These are phyloP conservation scores for Dione vanillae DNA, from an alignment of 2,888 invertebrate species.

Conservation along the genomic window DNA sequence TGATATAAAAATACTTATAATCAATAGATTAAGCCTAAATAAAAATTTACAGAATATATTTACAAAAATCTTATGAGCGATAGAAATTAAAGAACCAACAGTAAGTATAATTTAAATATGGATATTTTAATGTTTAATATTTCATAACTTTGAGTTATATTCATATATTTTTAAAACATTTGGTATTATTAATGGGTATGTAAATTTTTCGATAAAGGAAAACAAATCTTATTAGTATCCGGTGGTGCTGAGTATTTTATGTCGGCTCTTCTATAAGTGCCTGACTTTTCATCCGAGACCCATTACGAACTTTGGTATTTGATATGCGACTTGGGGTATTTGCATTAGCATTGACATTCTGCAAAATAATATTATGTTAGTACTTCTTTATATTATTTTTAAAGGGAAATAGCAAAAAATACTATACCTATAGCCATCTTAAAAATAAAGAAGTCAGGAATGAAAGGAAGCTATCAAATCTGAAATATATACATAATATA, in stretches of 20 bases:
- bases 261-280: slow-evolving; percentile 23
- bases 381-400: not conserved
- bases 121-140: not conserved
- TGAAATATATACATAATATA: slow-evolving; percentile 22
- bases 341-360: slow-evolving; percentile 94
- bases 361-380: slow-evolving; percentile 62
- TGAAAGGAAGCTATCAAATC: slow-evolving; percentile 18
- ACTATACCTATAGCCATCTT: slow-evolving; percentile 28
- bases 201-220: slow-evolving; percentile 23
- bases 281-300: slow-evolving; percentile 86
- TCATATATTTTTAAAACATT: slow-evolving; percentile 4
- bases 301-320: slow-evolving; percentile 93
- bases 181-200: not conserved
- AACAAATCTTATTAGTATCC: slow-evolving; percentile 46
- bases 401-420: not conserved
- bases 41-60: slow-evolving; percentile 52
- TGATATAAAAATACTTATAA: slow-evolving; percentile 34
- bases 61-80: slow-evolving; percentile 44
- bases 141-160: not conserved
- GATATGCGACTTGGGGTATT: slow-evolving; percentile 91
- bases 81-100: slow-evolving; percentile 4
- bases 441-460: slow-evolving; percentile 22
- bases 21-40: slow-evolving; percentile 42
- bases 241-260: slow-evolving; percentile 53
- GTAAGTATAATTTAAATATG: not conserved